These are phyloP conservation scores for Calyptommatus sinebrachiatus DNA, from an alignment of 2,113 vertebrate genomes.

Conservation along the genomic window DNA sequence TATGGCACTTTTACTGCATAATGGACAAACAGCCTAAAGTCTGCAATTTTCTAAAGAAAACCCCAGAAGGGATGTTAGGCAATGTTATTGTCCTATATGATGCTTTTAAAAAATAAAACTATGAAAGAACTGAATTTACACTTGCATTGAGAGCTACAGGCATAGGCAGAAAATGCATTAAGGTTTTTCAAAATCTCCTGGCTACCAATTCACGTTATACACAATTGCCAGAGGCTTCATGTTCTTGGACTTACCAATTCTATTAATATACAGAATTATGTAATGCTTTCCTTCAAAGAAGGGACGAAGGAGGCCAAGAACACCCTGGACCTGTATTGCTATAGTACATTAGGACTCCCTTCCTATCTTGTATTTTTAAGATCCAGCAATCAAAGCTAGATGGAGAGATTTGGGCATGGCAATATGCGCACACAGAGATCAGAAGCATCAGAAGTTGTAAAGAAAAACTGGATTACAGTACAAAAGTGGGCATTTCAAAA, in stretches of 20 bases:
- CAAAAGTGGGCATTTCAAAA: neutral
- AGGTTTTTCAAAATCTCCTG: neutral
- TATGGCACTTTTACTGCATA: no score
- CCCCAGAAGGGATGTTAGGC: neutral
- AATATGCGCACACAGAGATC: neutral
- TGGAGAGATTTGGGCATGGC: neutral
- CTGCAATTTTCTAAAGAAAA: neutral
- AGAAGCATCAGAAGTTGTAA: neutral
- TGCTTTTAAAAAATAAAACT: neutral
- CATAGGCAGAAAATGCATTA: conserved; percentile 4
- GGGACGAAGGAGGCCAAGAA: neutral
- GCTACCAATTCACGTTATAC: neutral
- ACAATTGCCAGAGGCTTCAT: neutral
- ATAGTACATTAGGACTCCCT: neutral
- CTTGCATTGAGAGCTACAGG: neutral
- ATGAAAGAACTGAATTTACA: neutral
- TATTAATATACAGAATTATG: conserved; percentile 20
- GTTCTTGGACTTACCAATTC: neutral
- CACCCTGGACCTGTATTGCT: no score
- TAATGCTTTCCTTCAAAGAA: neutral
- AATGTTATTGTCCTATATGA: neutral
- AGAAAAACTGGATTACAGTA: neutral
- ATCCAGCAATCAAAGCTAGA: neutral
- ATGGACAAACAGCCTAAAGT: no score
- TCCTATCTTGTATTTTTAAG: neutral